phyloP scores from a whole-genome alignment of 2,113 vertebrate species.

The Nesoenas mayeri region DNA sequence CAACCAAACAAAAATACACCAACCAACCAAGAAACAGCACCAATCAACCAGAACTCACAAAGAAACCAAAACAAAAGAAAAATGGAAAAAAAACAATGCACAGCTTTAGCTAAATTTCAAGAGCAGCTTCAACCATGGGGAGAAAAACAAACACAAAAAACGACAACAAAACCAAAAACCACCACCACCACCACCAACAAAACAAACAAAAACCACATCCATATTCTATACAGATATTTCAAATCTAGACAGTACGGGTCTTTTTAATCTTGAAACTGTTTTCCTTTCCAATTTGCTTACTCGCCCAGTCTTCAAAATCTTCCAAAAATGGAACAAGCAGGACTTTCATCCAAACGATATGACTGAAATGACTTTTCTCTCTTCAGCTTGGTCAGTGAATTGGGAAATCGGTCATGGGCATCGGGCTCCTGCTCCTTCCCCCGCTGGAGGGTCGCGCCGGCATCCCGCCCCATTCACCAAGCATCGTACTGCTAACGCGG shows the following conservation, averaged over 20 bases:
- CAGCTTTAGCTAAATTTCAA: neutral
- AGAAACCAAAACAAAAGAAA: no score
- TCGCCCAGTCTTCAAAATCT: neutral
- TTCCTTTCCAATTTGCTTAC: neutral
- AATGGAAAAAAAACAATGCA: neutral
- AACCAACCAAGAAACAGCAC: no score
- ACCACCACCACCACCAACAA: no score
- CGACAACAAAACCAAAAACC: no score
- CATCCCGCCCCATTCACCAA: accelerated
- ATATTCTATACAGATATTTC: neutral
- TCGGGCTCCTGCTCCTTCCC: neutral
- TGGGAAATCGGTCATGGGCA: neutral
- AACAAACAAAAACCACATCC: no score
- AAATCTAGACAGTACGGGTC: neutral
- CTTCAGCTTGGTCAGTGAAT: no score
- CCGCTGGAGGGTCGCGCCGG: neutral
- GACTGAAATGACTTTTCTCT: neutral
- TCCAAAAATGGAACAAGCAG: accelerated
- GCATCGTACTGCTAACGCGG: neutral
- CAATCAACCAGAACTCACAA: no score
- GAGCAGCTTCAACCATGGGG: accelerated
- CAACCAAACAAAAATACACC: no score
- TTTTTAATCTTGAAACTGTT: neutral
- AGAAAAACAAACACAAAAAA: neutral
- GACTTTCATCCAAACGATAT: accelerated